A percentile compares a stretch with the other conserved stretches of the same genome.
Conservation (phyloP, 2,888 invertebrate genomes). For the Drosophila subquinaria region DNA sequence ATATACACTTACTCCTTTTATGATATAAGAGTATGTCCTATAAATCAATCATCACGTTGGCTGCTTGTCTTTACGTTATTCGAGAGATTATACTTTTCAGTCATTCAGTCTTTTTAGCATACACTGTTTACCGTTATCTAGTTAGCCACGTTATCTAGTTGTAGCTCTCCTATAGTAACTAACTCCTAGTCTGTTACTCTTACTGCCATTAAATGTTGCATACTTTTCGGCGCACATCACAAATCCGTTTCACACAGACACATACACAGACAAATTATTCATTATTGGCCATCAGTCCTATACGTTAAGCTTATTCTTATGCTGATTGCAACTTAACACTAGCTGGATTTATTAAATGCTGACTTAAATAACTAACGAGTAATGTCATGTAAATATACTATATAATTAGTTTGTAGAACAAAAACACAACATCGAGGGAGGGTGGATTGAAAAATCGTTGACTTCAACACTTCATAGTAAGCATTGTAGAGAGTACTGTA, state of each 20-base stretch:
- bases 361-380: slow-evolving; percentile 23
- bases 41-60: slow-evolving; percentile 62
- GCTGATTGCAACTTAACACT: slow-evolving; percentile 60
- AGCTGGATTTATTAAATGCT: slow-evolving; percentile 30
- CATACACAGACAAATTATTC: slow-evolving; percentile 44
- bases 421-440: slow-evolving; percentile 73
- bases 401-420: slow-evolving; percentile 51
- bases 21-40: slow-evolving; percentile 28
- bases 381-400: slow-evolving; percentile 14
- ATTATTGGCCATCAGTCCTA: slow-evolving; percentile 58
- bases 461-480: slow-evolving; percentile 11
- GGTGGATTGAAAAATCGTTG: slow-evolving; percentile 14
- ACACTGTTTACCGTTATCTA: slow-evolving; percentile 55
- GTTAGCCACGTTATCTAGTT: slow-evolving; percentile 8
- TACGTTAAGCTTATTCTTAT: slow-evolving; percentile 34
- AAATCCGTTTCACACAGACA: slow-evolving; percentile 62
- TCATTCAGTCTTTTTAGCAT: slow-evolving; percentile 71
- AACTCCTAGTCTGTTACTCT: slow-evolving; percentile 15
- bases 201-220: slow-evolving; percentile 34
- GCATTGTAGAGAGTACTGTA: slow-evolving; percentile 28
- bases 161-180: slow-evolving; percentile 14
- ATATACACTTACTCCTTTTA: slow-evolving; percentile 10
- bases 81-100: slow-evolving; percentile 52
- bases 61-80: slow-evolving; percentile 35
- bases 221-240: slow-evolving; percentile 68